Base-by-base conservation (phyloP, 2,113 vertebrate genomes). In the Thomomys bottae region DNA sequence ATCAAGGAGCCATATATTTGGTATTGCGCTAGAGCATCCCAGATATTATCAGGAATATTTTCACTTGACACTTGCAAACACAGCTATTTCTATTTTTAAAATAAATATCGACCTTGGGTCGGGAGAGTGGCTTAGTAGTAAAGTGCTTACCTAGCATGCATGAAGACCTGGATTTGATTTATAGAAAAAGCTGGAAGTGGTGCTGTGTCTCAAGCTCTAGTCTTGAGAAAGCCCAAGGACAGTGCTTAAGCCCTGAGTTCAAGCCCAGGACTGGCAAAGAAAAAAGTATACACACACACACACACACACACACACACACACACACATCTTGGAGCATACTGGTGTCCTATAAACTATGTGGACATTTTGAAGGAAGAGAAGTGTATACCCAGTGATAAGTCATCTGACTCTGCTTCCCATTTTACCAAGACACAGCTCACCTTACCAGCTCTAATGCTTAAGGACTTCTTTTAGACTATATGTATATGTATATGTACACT, bases 41-140 rank as follows among this genome's bases (percentile, higher is more conserved):
- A 54, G 71, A 76, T 42, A 67, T 73, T 77, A 85, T 95, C 49
- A 81, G 68, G 36, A 23, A 2, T 91, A n/a, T 67, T 71, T 89
- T 72, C 54, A 72, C 72, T 83, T 77, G 67, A 59, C 75, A 73
- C 21, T 83, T 79, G 77, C 20, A 85, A 82, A 81, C 49, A 80
- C 26, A 70, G 18, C 38, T 84, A 54, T 76, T 90, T 23, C 57
- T 59, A 20, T 59, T 81, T 70, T 78, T 61, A 23, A 77, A 59
- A 71, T n/a, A 49, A 12, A 49, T 49, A 49, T 49, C 45, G 45
- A 49, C 45, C 45, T 49, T 49, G n/a, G n/a, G n/a, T n/a, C n/a
- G n/a, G n/a, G n/a, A n/a, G n/a, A n/a, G n/a, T n/a, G n/a, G n/a
- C n/a, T n/a, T n/a, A n/a, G n/a, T n/a, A n/a, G n/a, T n/a, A n/a